phyloP scores from a whole-genome alignment of 2,888 invertebrate genomes.

The Tolmerus cingulatus region DNA sequence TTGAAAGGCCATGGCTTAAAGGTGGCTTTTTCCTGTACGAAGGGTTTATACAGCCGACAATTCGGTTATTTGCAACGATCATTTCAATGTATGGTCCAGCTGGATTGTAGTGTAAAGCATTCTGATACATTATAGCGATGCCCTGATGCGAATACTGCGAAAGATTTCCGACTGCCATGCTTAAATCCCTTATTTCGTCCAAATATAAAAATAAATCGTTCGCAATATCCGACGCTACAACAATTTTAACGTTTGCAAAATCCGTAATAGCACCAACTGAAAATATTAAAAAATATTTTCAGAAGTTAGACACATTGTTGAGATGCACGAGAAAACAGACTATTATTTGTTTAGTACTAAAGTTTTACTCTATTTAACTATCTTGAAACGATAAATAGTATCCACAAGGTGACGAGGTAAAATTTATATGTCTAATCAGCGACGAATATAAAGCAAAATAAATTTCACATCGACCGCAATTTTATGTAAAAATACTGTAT shows the following conservation, averaged over 20 bases:
- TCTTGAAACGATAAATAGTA: no score
- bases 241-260: slow-evolving; percentile 49
- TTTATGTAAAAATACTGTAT: no score
- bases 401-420: no score
- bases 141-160: slow-evolving; percentile 47
- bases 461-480: no score
- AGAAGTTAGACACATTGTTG: not conserved
- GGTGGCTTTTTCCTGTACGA: slow-evolving; percentile 54
- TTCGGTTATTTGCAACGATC: slow-evolving; percentile 43
- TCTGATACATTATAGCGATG: slow-evolving; percentile 52
- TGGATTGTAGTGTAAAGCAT: slow-evolving; percentile 47
- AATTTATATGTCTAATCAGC: no score
- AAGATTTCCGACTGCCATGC: slow-evolving; percentile 50
- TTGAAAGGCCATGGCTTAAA: slow-evolving; percentile 53
- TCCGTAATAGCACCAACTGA: slow-evolving; percentile 54
- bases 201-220: slow-evolving; percentile 51
- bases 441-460: no score
- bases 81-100: not conserved
- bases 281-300: not conserved
- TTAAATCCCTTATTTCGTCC: slow-evolving; percentile 54
- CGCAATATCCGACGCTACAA: slow-evolving; percentile 51
- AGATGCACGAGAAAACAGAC: no score
- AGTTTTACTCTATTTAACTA: no score
- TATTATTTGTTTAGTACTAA: no score
- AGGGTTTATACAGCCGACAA: slow-evolving; percentile 55